A percentile compares a stretch with the other conserved stretches of the same genome.
These are phyloP conservation scores for Lathronympha strigana DNA, from an alignment of 2,888 invertebrate species.

Conservation along the genomic window DNA sequence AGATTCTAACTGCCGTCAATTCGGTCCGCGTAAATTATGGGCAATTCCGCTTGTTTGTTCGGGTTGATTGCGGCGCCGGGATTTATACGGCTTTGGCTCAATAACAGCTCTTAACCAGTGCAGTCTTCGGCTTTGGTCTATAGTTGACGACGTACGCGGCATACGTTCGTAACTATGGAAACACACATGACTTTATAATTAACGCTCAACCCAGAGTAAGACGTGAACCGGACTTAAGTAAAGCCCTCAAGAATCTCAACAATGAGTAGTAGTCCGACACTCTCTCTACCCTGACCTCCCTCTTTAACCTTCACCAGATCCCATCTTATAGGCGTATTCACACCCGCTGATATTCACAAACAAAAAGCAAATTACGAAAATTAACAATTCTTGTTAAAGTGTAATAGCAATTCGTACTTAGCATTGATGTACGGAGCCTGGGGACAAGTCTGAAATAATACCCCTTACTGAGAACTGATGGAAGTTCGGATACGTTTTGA, in stretches of 20 bases:
- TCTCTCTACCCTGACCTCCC: too few relatives aligned
- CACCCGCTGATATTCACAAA: background rate
- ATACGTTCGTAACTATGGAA: too few relatives aligned
- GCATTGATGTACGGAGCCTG: background rate
- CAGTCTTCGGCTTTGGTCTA: too few relatives aligned
- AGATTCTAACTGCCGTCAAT: slow-evolving; percentile 14
- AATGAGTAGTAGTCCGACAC: too few relatives aligned
- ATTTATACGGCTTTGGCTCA: background rate
- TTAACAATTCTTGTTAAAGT: background rate
- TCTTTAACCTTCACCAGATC: too few relatives aligned
- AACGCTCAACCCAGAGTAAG: too few relatives aligned
- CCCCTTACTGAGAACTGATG: background rate
- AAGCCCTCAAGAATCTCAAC: too few relatives aligned
- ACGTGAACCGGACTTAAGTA: too few relatives aligned
- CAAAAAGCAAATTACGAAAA: background rate
- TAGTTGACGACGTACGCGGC: too few relatives aligned
- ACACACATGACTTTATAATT: too few relatives aligned
- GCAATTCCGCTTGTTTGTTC: slow-evolving; percentile 16
- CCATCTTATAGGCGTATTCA: too few relatives aligned
- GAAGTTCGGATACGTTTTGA: background rate
- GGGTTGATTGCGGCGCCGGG: slow-evolving; percentile 1
- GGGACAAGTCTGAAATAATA: background rate
- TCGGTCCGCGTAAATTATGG: slow-evolving; percentile 6
- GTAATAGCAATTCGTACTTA: background rate
- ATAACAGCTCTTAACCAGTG: background rate